Base-by-base conservation (phyloP, 2,797 vertebrate species). In the Melanogrammus aeglefinus region DNA sequence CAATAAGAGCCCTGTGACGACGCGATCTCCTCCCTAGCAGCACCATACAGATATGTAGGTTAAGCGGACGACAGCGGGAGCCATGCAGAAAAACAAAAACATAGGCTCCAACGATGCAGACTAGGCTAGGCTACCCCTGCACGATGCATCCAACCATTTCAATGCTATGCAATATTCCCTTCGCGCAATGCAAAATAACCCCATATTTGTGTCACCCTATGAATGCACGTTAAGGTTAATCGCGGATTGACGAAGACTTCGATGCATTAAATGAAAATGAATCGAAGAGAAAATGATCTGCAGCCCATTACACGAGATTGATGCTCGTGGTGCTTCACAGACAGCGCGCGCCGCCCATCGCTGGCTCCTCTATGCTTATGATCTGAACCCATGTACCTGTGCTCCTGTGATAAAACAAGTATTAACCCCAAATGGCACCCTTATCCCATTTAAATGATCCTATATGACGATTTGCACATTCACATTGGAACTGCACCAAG, bases 11-110 rank as follows among this genome's bases (percentile, higher is more conserved):
- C 87, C 90, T 78, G 86, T 76, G 87, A 82, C 82, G 87, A 80
- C 86, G 89, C 84, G 87, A 51, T 90, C 88, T 90, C 89, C 90
- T 91, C 89, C 88, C 87, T 71, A 79, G 63, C 89, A 82, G 85
- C 86, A 73, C 85, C 86, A 86, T 83, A 84, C 88, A 79, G 21
- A 83, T 90, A 95, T 95, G 94, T 94, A 92, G 94, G 93, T 94
- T 94, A 94, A 90, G 90, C 90, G 90, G 89, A 72, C 89, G 88
- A 86, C 89, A 87, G 89, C 83, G 83, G 77, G 91, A 85, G 90
- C 86, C 81, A 90, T 90, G 91, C 91, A 89, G 91, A 92, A 94
- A 93, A 93, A 93, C 91, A 92, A 93, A 89, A 94, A 94, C 93
- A 94, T 90, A 70, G 73, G 91, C 90, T 89, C 83, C 89, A 79